Base-by-base conservation (phyloP, 2,113 vertebrate species). In the Gopherus flavomarginatus region DNA sequence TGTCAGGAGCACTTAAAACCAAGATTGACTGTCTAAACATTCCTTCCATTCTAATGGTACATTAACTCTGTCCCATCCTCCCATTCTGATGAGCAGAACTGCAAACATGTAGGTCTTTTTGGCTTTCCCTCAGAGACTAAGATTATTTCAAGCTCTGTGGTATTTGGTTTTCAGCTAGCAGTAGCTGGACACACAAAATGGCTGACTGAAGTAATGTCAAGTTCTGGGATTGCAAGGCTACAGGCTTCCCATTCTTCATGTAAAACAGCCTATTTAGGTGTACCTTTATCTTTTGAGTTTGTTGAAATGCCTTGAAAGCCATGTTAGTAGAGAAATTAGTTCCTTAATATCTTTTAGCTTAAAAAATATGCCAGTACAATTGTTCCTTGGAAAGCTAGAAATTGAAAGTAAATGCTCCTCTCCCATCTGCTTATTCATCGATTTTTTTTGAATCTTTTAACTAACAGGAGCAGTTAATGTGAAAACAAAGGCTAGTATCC, bases 371-470 rank as follows among this genome's bases (percentile, higher is more conserved):
- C 31, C 27, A 57, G 11, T 13, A 87, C 95, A 85, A 91, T 90
- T 87, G 10, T 94, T 90, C 89, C 6, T 94, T 89, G 62, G 44
- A 91, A 97, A 95, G 3, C 6, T 86, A 75, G 50, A 86, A 88
- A 72, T 2, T n/a, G 50, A 3, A 79, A 72, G 7, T 54, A 87
- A 88, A 52, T 57, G 0, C 31, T 31, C 42, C 88, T 90, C 59
- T 54, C 49, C 54, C 83, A 62, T 93, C 69, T 72, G 79, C 75
- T 89, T 59, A 86, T 87, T 90, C 80, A 83, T 90, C 47, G 4
- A 44, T 42, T 83, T 56, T 59, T 82, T 56, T 59, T 12, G 38
- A n/a, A n/a, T 82, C 38, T 94, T 24, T 49, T 27, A 96, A 87
- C 84, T 81, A 92, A 14, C 77, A 62, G 38, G 17, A 42, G 52